phyloP scores from a whole-genome alignment of 1,140 invertebrate genomes.

The Pseudachorutes palmiensis region DNA sequence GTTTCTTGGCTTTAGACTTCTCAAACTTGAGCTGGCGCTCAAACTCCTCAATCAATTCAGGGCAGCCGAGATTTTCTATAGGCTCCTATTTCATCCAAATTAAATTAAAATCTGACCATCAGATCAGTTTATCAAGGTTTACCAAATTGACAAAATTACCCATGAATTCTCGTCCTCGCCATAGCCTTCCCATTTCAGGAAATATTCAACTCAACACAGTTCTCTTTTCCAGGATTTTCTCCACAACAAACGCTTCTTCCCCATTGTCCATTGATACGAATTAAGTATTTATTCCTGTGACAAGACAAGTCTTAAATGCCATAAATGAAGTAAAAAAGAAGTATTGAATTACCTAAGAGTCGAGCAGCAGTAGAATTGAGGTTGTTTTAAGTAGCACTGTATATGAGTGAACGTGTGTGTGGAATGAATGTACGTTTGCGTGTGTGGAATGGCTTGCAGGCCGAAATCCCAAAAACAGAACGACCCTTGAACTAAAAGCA shows the following conservation, averaged over 20 bases:
- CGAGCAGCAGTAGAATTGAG: too few relatives aligned
- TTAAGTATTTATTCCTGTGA: too few relatives aligned
- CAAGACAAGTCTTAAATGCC: too few relatives aligned
- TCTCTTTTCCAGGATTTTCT: constrained; percentile 65
- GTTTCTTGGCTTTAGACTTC: constrained; percentile 15
- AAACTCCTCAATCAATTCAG: constrained; percentile 81
- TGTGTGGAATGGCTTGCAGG: too few relatives aligned
- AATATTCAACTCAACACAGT: constrained; percentile 76
- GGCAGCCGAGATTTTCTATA: constrained; percentile 86
- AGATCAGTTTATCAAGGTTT: neutral
- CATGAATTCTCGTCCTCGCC: constrained; percentile 51
- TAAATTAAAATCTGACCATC: neutral
- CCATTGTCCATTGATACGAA: too few relatives aligned
- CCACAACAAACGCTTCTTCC: constrained; percentile 34
- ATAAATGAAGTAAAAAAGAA: too few relatives aligned
- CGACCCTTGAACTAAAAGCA: too few relatives aligned
- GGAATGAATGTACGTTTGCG: too few relatives aligned
- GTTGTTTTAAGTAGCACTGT: too few relatives aligned
- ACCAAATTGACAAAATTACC: constrained; percentile 42
- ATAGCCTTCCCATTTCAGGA: constrained; percentile 87
- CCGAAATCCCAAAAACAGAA: too few relatives aligned
- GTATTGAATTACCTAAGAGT: too few relatives aligned
- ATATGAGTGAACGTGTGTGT: too few relatives aligned
- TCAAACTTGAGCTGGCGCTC: constrained; percentile 65
- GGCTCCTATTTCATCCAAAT: constrained; percentile 44